phyloP scores from a whole-genome alignment of 2,113 vertebrate genomes.

The Ellobius talpinus region DNA sequence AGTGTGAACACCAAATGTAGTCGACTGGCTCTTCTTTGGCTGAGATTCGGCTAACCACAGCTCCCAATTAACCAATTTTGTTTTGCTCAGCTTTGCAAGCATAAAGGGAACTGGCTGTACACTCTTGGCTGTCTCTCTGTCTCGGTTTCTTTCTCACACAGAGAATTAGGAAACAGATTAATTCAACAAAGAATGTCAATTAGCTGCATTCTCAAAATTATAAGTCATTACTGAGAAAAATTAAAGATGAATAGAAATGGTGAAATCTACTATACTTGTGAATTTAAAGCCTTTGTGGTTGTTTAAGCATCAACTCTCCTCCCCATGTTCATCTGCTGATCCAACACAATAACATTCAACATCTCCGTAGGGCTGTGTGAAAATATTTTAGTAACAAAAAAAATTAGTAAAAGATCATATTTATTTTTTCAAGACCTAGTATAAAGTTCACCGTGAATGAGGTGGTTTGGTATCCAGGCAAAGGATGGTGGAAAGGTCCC shows the following conservation, averaged over 20 bases:
- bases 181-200: not conserved
- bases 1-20: constrained; percentile 18
- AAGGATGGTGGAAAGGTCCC: not conserved
- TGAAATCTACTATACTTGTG: not conserved
- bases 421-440: not conserved
- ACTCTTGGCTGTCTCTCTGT: not conserved
- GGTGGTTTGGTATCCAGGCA: not conserved
- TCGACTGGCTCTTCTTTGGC: constrained; percentile 58
- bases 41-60: constrained; percentile 51
- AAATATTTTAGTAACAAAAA: not conserved
- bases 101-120: not conserved
- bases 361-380: not conserved
- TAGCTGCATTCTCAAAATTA: not conserved
- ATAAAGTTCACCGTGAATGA: not conserved
- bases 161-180: not conserved
- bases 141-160: not conserved
- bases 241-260: not conserved
- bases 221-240: not conserved
- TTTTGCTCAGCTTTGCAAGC: constrained; percentile 66
- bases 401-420: not conserved
- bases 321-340: not conserved
- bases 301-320: not conserved
- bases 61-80: constrained; percentile 66
- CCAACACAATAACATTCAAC: not conserved
- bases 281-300: not conserved